These are phyloP conservation scores for Xanthostigma xanthostigma DNA, from an alignment of 2,888 invertebrate species.

Conservation along the genomic window DNA sequence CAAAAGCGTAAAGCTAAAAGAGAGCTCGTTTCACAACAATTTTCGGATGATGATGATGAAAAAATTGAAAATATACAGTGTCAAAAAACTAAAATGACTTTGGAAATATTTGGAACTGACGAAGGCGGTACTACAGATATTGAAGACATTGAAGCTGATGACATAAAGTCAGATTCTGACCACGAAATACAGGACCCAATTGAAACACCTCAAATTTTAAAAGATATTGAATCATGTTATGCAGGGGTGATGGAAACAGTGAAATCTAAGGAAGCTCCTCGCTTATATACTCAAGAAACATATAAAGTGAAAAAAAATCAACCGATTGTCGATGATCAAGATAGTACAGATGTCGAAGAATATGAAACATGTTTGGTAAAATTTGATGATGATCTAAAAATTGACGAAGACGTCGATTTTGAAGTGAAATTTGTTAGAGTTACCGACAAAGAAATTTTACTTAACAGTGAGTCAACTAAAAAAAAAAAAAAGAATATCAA, in stretches of 20 bases:
- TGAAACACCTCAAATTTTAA: background rate
- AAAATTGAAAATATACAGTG: background rate
- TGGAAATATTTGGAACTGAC: background rate
- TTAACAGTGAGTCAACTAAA: background rate
- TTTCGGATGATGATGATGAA: background rate
- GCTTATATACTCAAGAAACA: conserved; percentile 3
- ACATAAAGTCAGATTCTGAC: background rate
- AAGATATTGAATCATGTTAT: conserved; percentile 15
- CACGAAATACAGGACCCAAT: background rate
- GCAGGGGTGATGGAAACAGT: conserved; percentile 14
- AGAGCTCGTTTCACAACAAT: too few species aligned
- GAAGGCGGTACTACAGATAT: background rate
- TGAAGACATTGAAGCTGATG: conserved; percentile 3
- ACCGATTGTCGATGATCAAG: conserved; percentile 7
- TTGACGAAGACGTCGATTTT: conserved; percentile 1
- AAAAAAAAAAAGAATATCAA: background rate
- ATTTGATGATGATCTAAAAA: conserved; percentile 6
- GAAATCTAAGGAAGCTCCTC: conserved; percentile 3
- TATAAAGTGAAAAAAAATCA: conserved; percentile 2
- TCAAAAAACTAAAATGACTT: background rate
- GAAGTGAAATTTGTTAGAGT: background rate
- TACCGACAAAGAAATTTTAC: too few species aligned
- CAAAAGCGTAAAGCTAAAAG: too few species aligned
- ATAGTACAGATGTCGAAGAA: conserved; percentile 20
- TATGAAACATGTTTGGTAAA: background rate